Evolutionary conservation across 2,888 invertebrate species (phyloP), one percentile per base, ranked within the genome.

Genomic region (Biston betularia): DNA sequence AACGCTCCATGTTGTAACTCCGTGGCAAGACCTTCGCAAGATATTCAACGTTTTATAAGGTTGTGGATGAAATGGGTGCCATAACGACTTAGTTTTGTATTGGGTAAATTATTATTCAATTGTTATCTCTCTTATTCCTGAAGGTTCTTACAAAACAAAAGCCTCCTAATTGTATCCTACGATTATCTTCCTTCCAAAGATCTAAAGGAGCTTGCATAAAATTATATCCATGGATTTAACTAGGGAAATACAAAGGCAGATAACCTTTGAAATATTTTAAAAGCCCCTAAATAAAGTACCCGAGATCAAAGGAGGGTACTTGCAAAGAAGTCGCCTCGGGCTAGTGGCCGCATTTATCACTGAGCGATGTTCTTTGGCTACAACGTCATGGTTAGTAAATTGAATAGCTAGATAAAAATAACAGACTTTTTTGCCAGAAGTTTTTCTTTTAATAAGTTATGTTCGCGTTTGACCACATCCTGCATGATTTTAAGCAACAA

Each of bases 291-390:
- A 65, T 62, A 68, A 63, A 64, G 64, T 68, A 62, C 68, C 45
- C 50, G 45, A 52, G 58, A 65, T 65, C 59, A 65, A 69, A 68
- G 63, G 63, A 63, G 59, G 50, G 58, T 46, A 68, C 59, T 68
- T 62, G 59, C 59, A 68, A 63, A 68, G 59, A 63, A 68, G 63
- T 68, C 55, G 63, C 67, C 67, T 59, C 63, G 54, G 59, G 63
- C 67, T 63, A 68, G 63, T 68, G 63, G 45, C 67, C 55, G 63
- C 67, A 68, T 68, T 68, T 68, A 68, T 68, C 67, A 68, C 67
- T 63, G 55, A 63, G 55, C 48, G 62, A 54, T 44, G 40, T 59
- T 50, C 54, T 67, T 59, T 54, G 44, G 38, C 54, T 55, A 9
- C 52, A 42, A 14, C 58, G 67, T 68, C 67, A 68, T 63, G 67